phyloP scores from a whole-genome alignment of 2,113 vertebrate species.

The Scalopus aquaticus region DNA sequence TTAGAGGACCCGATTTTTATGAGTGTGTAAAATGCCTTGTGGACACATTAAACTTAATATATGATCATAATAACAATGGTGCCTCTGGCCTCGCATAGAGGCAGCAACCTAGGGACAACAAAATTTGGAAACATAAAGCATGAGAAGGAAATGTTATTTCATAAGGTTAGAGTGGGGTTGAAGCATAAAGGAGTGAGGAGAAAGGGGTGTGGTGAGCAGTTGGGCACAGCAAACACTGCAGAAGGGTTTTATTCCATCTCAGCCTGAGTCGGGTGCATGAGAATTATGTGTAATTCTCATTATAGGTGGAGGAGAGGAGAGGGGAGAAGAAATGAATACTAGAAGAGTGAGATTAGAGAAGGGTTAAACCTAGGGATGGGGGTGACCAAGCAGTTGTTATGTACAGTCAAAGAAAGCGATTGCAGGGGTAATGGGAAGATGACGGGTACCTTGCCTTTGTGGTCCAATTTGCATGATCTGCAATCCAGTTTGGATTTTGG shows the following conservation, averaged over 20 bases:
- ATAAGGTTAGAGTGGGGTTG: neutral
- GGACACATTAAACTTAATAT: slow-evolving; percentile 79
- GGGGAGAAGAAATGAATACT: neutral
- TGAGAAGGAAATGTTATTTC: neutral
- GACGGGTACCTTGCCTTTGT: neutral
- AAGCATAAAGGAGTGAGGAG: neutral
- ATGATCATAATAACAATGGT: slow-evolving; percentile 74
- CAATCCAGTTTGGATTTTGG: neutral
- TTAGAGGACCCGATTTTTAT: slow-evolving; percentile 74
- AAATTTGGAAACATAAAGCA: slow-evolving; percentile 74
- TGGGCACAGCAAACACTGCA: neutral
- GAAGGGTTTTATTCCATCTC: neutral
- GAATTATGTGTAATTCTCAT: too few species aligned
- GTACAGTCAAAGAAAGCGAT: neutral
- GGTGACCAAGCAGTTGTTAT: neutral
- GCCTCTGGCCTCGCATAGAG: slow-evolving; percentile 33
- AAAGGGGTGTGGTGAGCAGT: neutral
- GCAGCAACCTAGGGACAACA: slow-evolving; percentile 59
- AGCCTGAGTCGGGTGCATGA: neutral
- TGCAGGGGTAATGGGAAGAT: neutral
- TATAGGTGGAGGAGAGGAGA: neutral
- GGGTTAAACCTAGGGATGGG: neutral
- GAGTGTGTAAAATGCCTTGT: slow-evolving; percentile 75
- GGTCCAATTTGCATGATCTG: neutral
- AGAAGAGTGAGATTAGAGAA: neutral